Evolutionary conservation across 2,113 vertebrate species (phyloP).

Genomic region (Rattus rattus): DNA sequence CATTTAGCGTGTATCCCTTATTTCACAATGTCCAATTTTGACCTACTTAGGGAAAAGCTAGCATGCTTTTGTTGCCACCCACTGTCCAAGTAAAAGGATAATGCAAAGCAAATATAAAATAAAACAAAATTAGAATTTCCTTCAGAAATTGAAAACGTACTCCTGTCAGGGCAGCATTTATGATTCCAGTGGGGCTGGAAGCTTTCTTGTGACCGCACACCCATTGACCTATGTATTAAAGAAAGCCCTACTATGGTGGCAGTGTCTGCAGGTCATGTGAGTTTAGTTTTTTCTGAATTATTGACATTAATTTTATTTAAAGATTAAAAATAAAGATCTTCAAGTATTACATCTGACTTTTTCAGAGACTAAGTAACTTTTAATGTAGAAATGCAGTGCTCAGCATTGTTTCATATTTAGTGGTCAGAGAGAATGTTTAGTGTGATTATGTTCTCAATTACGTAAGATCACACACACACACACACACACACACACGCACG

Average conservation of each 20-base stretch:
- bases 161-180: conserved; percentile 32
- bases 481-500: not conserved
- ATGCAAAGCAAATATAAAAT: conserved; percentile 32
- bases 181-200: not conserved
- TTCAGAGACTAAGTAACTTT: conserved; percentile 54
- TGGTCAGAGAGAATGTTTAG: not conserved
- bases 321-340: not conserved
- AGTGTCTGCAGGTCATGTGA: not conserved
- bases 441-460: not conserved
- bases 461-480: not conserved
- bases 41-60: conserved; percentile 56
- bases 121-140: not conserved
- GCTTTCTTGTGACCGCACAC: not conserved
- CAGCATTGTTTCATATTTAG: not conserved
- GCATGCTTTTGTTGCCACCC: not conserved
- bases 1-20: not conserved
- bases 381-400: not conserved
- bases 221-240: not conserved
- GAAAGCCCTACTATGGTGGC: not conserved
- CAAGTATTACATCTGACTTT: conserved; percentile 16
- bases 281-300: conserved; percentile 38
- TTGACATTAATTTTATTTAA: not conserved
- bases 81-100: conserved; percentile 52
- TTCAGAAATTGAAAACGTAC: conserved; percentile 53
- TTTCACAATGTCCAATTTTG: conserved; percentile 22